Evolutionary conservation across 35 echinoderm and acorn worm species (phyloP).

Genomic region (Patiria miniata): DNA sequence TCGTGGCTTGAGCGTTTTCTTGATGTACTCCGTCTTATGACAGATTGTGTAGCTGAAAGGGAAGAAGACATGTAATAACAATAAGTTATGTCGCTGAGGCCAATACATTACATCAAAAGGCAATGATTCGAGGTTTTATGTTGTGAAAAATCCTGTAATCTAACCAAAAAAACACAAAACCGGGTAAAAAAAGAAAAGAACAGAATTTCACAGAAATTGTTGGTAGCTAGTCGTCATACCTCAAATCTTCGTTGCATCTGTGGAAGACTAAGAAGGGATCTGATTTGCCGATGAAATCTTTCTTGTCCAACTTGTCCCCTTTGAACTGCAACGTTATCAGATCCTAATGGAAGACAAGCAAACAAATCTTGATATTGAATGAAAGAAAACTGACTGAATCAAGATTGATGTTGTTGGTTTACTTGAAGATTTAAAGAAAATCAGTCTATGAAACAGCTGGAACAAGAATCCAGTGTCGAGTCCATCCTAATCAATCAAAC

Average conservation of each 20-base stretch:
- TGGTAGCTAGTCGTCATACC: not conserved
- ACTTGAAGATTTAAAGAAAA: too few species aligned
- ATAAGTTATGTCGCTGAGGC: too few species aligned
- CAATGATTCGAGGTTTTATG: too few species aligned
- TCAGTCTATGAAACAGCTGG: too few species aligned
- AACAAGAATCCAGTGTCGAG: too few species aligned
- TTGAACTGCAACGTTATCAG: constrained; percentile 75
- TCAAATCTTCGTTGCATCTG: constrained; percentile 81
- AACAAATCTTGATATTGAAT: too few species aligned
- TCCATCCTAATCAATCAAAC: too few species aligned
- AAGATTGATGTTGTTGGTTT: too few species aligned
- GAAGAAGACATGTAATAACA: constrained; percentile 18
- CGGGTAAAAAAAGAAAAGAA: not conserved
- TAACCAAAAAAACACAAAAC: too few species aligned
- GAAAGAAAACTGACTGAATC: too few species aligned
- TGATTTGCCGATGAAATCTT: constrained; percentile 92
- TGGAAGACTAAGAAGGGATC: constrained; percentile 91
- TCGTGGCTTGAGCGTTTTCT: constrained; percentile 89
- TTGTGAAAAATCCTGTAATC: too few species aligned
- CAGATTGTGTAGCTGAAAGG: constrained; percentile 79
- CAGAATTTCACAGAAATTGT: not conserved
- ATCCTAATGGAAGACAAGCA: constrained; percentile 71
- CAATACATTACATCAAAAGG: too few species aligned
- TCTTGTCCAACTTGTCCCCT: constrained; percentile 87
- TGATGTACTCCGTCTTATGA: constrained; percentile 95